Evolutionary conservation across 1,140 invertebrate species (phyloP), one percentile per base, ranked within the genome.

Genomic region (Pseudomyrmex pallidus): DNA sequence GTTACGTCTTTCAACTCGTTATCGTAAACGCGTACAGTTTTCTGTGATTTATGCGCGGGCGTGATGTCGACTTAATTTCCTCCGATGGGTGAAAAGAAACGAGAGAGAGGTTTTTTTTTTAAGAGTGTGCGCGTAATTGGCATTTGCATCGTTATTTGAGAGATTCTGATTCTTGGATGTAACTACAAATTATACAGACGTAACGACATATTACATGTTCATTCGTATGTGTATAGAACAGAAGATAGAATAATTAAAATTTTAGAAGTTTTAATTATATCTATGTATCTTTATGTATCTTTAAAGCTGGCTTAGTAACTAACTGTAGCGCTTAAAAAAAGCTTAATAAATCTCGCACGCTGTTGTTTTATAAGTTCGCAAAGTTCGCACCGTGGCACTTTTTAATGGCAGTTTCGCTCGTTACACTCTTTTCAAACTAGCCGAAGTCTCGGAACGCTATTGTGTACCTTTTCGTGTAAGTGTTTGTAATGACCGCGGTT

Each of bases 1-100:
- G 66, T 80, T 80, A 80, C 66, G 48, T 70, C 66, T 70, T 78
- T 70, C 64, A 57, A 78, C 64, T 78, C 54, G 44, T 78, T 78
- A 70, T 67, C 25, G n/a, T 44, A 35, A 78, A 59, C 44, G 52
- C 52, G 17, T 35, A 48, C 2, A 15, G 52, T 57, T 66, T 52
- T 12, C 13, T 70, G 52, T 56, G 44, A 80, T 80, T 80, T 59
- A 80, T 61, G 57, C 3, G 3, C 3, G 7, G n/a, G 1, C 7
- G 25, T 15, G 63, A 68, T 67, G 35, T 44, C 25, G 35, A 57
- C 64, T 78, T 78, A 78, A 78, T 78, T 46, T 7, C 8, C 46
- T 50, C 5, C 2, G 15, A 77, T 13, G 15, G 48, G 5, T 7
- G 10, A 48, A 25, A 35, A 67, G 56, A 57, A 70, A 57, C 48